Evolutionary conservation across 2,888 invertebrate species (phyloP).

Genomic region (Coremacera marginata): DNA sequence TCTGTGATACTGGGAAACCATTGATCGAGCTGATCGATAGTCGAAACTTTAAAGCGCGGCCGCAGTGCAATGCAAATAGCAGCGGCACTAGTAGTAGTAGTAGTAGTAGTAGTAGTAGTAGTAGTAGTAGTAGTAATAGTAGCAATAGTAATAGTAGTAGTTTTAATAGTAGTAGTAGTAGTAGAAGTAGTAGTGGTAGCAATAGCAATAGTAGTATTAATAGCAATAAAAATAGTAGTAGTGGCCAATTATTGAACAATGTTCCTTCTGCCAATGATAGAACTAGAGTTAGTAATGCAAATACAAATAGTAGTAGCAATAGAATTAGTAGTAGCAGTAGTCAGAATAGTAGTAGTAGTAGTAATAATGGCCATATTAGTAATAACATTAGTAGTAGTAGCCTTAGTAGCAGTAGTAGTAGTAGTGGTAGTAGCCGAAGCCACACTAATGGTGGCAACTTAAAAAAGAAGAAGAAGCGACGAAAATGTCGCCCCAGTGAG

Average conservation of each 20-base stretch:
- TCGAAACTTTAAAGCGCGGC: slow-evolving; percentile 69
- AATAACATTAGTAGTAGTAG: slow-evolving; percentile 44
- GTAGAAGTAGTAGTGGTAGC: slow-evolving; percentile 50
- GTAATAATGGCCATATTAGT: slow-evolving; percentile 54
- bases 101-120: slow-evolving; percentile 35
- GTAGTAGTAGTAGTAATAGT: too few relatives aligned
- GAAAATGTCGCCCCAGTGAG: slow-evolving; percentile 63
- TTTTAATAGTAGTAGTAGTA: slow-evolving; percentile 48
- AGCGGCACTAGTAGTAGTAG: slow-evolving; percentile 53
- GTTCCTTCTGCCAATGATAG: slow-evolving; percentile 60
- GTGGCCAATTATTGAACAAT: slow-evolving; percentile 55
- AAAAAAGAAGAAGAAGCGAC: slow-evolving; percentile 60
- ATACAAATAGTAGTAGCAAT: slow-evolving; percentile 50
- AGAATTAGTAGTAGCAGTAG: slow-evolving; percentile 52
- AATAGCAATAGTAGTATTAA: slow-evolving; percentile 50
- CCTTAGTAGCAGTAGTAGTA: slow-evolving; percentile 51
- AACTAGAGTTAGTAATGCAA: slow-evolving; percentile 50
- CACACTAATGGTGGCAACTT: slow-evolving; percentile 51
- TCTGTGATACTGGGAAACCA: slow-evolving; percentile 70
- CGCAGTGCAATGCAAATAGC: slow-evolving; percentile 65
- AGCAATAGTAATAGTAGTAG: slow-evolving; percentile 51
- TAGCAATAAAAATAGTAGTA: slow-evolving; percentile 52
- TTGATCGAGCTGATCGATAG: slow-evolving; percentile 67
- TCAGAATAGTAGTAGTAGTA: slow-evolving; percentile 56
- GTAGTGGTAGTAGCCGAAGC: slow-evolving; percentile 55